A percentile compares a stretch with the other conserved stretches of the same genome.
Evolutionary conservation across 2,113 vertebrate species (phyloP).

Genomic region (Catharus bicknelli): DNA sequence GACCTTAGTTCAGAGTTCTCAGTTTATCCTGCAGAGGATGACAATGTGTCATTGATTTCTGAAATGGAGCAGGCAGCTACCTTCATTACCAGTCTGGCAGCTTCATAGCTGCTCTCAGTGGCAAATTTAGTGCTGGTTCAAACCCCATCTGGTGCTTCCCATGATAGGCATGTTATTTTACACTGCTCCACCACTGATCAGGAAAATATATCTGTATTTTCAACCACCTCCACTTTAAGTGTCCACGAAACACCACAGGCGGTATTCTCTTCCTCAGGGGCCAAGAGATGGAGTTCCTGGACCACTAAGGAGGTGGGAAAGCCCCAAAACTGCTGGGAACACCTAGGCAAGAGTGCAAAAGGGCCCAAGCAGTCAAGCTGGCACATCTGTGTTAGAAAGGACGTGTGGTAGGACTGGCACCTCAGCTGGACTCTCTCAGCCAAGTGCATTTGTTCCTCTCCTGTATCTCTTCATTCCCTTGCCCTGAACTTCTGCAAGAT

Average conservation of each 20-base stretch:
- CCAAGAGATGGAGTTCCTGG: background rate
- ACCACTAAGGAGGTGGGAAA: background rate
- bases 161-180: background rate
- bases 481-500: background rate
- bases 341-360: background rate
- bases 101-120: background rate
- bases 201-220: background rate
- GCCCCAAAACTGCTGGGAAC: background rate
- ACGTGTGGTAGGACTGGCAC: background rate
- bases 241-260: background rate
- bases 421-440: background rate
- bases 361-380: background rate
- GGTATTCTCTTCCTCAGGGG: background rate
- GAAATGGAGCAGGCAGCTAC: background rate
- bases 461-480: background rate
- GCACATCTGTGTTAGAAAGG: background rate
- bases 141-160: background rate
- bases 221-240: background rate
- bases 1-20: slow-evolving; percentile 30
- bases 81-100: slow-evolving; percentile 10
- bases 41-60: slow-evolving; percentile 26
- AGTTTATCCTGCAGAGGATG: slow-evolving; percentile 8
- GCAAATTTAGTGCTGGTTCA: background rate
- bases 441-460: background rate
- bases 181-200: background rate